Evolutionary conservation across 2,797 vertebrate species (phyloP), one percentile per base, ranked within the genome.

Genomic region (Pseudomugil gertrudae): DNA sequence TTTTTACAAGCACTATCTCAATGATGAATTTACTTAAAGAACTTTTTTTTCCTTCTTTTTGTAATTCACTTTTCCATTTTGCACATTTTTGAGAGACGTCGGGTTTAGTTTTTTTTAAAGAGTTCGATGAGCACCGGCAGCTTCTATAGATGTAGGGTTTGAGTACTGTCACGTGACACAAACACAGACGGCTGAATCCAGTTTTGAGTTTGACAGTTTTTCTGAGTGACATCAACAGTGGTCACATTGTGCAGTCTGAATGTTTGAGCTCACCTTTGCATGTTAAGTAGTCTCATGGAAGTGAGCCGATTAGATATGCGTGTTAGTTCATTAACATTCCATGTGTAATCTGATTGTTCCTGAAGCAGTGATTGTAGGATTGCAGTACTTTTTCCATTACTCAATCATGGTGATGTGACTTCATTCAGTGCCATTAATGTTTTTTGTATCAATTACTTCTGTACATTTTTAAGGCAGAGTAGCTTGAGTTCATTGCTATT

Each of bases 331-430:
- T 94, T 92, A 93, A 96, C 96, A 97, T 96, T 98, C 95, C 95
- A 95, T 92, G 92, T 90, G 94, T 96, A 92, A 94, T 93, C 95
- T 87, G 89, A 91, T 89, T 95, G 95, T 96, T 95, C 90, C 93
- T 94, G 93, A 95, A 94, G 92, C 95, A 93, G 95, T 94, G 95
- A 96, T 96, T 98, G 96, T 97, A 97, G 94, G 92, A 94, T 95
- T 93, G 94, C 89, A 90, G 85, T 85, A 84, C 87, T 86, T 89
- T 89, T 93, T 91, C 91, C 94, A 93, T 93, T 93, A 95, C 94
- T 93, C 94, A 93, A 35, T 94, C 94, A 95, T 93, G 90, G 94
- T 93, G 92, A 95, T 93, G 94, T 93, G 92, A 95, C 93, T 96
- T 94, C 92, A 94, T 95, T 95, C 95, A 93, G 95, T 97, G 96